These are phyloP conservation scores for Myotis pilosus DNA, from an alignment of 2,797 vertebrate species.

Conservation along the genomic window DNA sequence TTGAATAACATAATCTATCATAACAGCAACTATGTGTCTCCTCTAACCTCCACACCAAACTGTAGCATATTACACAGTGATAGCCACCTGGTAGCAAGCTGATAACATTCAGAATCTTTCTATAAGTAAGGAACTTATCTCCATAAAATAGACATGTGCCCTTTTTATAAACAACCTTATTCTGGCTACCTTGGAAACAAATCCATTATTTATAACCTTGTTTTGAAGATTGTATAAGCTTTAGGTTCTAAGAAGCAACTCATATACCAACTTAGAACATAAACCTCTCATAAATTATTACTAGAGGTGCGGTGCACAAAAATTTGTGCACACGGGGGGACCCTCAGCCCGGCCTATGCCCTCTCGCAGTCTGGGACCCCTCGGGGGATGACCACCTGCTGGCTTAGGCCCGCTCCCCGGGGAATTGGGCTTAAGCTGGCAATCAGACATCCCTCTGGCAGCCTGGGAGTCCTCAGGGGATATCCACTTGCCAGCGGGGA, in stretches of 20 bases:
- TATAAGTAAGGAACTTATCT: not conserved
- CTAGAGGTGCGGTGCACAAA: too few species aligned
- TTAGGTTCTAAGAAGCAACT: slow-evolving; percentile 24
- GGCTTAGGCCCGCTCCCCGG: too few species aligned
- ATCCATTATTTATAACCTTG: not conserved
- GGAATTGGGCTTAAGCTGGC: too few species aligned
- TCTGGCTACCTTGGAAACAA: not conserved
- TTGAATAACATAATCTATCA: not conserved
- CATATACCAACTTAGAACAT: not conserved
- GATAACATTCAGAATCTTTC: not conserved
- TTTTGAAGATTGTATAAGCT: not conserved
- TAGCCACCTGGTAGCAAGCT: not conserved
- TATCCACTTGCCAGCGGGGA: too few species aligned
- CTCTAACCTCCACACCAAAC: not conserved
- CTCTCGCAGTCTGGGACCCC: too few species aligned
- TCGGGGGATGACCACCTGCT: too few species aligned
- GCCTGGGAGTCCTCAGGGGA: too few species aligned
- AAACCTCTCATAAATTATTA: not conserved
- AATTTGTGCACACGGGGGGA: too few species aligned
- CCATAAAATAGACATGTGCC: not conserved
- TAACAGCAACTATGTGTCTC: not conserved
- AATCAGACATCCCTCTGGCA: too few species aligned
- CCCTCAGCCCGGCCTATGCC: too few species aligned
- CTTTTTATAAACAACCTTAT: slow-evolving; percentile 5
- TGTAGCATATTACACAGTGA: not conserved